Evolutionary conservation across 2,888 invertebrate species (phyloP).

Genomic region (Sipha maydis): DNA sequence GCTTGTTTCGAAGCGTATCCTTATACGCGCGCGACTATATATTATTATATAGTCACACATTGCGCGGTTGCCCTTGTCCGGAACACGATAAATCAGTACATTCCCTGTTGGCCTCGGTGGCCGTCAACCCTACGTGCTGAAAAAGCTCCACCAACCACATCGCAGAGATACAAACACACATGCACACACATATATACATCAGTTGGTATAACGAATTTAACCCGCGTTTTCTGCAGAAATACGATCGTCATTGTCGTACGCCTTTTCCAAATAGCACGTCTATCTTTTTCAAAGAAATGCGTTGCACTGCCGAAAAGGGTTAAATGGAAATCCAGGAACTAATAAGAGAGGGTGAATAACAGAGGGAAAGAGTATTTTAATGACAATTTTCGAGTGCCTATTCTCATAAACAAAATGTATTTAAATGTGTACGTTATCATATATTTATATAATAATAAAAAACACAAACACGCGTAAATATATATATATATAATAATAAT

Average conservation of each 20-base stretch:
- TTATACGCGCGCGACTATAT: neutral
- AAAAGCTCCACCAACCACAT: constrained; percentile 3
- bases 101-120: constrained; percentile 17
- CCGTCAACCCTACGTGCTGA: constrained; percentile 21
- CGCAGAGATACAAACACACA: constrained; percentile 1
- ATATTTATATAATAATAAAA: neutral
- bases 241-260: neutral
- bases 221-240: neutral
- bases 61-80: constrained; percentile 41
- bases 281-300: neutral
- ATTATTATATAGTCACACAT: constrained; percentile 32
- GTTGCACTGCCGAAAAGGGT: neutral
- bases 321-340: neutral
- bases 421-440: neutral
- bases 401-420: neutral
- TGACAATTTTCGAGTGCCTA: neutral
- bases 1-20: neutral
- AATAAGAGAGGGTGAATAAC: neutral
- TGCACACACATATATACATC: neutral
- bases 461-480: too few relatives aligned
- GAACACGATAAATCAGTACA: constrained; percentile 42
- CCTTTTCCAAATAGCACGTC: neutral
- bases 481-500: too few relatives aligned
- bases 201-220: neutral
- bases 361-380: neutral